Evolutionary conservation across 1,140 invertebrate genomes (phyloP), one percentile per base, ranked within the genome.

Genomic region (Drosophila kanapiae): DNA sequence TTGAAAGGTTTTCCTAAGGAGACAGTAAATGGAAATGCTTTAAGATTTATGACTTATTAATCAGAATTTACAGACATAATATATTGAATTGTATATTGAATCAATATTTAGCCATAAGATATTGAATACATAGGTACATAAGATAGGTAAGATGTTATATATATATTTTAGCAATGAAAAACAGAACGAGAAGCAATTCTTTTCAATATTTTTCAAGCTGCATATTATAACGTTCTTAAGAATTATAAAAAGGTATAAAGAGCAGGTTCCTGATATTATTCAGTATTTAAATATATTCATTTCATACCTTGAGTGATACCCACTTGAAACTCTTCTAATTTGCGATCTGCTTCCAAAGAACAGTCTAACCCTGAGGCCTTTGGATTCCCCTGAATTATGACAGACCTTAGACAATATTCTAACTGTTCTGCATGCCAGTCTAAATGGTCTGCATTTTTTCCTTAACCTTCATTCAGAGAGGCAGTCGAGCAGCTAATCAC

Each of bases 401-500:
- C 57, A 29, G 29, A 43, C 45, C 65, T 68, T 40, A 23, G 43
- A n/a, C 35, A 23, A 27, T 11, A 29, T 62, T 29, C 37, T 71
- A 72, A 72, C 69, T 72, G 69, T 71, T 72, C 69, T 59, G 65
- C 51, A 72, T 72, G 14, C 65, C 69, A 33, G 56, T 59, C 45
- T 58, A 72, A 72, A 72, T 60, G 69, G 67, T 43, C 67, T 42
- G 67, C 64, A 40, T 35, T 71, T 49, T 70, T 57, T 63, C 51
- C 51, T 61, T n/a, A 11, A 13, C n/a, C 29, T n/a, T 47, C 38
- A 65, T 18, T 53, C 40, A 18, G 45, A 33, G 14, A 69, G 42
- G 35, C 38, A 69, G 43, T 64, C 43, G 40, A 63, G 57, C 49
- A 61, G 61, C 43, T 86, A 86, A 83, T 76, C 79, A 86, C 75